Evolutionary conservation across 2,113 vertebrate species (phyloP).

Genomic region (Myotis yumanensis): DNA sequence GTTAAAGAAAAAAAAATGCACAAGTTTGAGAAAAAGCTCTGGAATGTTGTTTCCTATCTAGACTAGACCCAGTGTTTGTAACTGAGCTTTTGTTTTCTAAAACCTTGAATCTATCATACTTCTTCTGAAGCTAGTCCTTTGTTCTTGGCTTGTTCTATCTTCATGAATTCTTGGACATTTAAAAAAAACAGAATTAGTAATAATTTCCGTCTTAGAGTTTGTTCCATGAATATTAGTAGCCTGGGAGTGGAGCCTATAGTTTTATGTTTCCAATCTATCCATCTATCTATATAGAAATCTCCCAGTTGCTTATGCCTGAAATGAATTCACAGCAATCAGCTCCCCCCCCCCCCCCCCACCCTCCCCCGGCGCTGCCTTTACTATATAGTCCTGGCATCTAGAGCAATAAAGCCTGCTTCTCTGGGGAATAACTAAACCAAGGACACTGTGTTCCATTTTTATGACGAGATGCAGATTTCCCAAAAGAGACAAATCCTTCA

Average conservation of each 20-base stretch:
- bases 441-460: conserved; percentile 57
- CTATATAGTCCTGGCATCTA: conserved; percentile 25
- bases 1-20: background rate
- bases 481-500: conserved; percentile 52
- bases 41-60: background rate
- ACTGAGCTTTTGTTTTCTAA: background rate
- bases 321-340: background rate
- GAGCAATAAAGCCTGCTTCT: background rate
- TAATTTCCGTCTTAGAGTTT: conserved; percentile 25
- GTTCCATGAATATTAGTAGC: background rate
- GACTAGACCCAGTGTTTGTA: background rate
- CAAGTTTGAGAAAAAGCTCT: background rate
- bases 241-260: background rate
- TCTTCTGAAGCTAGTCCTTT: conserved; percentile 15
- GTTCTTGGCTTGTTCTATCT: conserved; percentile 40
- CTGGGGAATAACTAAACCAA: conserved; percentile 42
- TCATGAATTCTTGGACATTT: conserved; percentile 9
- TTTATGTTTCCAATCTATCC: background rate
- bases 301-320: conserved; percentile 10
- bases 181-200: background rate
- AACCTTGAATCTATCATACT: background rate
- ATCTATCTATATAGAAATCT: conserved; percentile 33
- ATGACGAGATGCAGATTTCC: conserved; percentile 52
- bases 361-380: no score
- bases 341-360: no score